phyloP scores from a whole-genome alignment of 2,888 invertebrate genomes.

The Operophtera brumata region DNA sequence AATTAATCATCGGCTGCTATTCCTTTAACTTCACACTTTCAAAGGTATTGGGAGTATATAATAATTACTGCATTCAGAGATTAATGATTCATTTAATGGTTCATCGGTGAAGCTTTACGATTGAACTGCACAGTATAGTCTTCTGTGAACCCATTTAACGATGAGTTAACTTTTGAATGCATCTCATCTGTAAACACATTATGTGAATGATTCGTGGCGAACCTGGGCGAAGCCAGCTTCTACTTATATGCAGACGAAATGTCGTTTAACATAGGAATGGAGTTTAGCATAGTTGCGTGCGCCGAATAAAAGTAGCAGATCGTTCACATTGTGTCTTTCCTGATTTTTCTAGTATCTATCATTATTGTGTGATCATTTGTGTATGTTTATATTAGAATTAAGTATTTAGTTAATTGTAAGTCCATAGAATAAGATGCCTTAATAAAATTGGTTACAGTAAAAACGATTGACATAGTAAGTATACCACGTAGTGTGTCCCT shows the following conservation, averaged over 20 bases:
- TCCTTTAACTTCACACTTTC: background rate
- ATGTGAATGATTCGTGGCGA: background rate
- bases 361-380: background rate
- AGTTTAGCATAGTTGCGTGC: background rate
- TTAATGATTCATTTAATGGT: conserved; percentile 11
- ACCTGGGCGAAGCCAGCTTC: background rate
- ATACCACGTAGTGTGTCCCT: background rate
- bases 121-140: background rate
- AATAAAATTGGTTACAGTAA: conserved; percentile 13
- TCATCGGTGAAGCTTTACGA: background rate
- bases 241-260: background rate
- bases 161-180: background rate
- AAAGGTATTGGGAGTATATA: conserved; percentile 1
- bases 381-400: background rate
- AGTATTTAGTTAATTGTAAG: conserved; percentile 1
- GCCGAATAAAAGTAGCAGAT: background rate
- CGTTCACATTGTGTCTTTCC: background rate
- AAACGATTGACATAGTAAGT: conserved; percentile 12
- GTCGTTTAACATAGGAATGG: background rate
- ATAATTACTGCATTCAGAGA: conserved; percentile 2
- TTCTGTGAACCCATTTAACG: conserved; percentile 4
- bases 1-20: background rate
- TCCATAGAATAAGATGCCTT: background rate
- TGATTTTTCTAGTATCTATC: too few relatives aligned
- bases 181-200: background rate